A percentile compares a stretch with the other conserved stretches of the same genome.
These are phyloP conservation scores for Pelochelys cantorii DNA, from an alignment of 2,797 vertebrate genomes.

Conservation along the genomic window DNA sequence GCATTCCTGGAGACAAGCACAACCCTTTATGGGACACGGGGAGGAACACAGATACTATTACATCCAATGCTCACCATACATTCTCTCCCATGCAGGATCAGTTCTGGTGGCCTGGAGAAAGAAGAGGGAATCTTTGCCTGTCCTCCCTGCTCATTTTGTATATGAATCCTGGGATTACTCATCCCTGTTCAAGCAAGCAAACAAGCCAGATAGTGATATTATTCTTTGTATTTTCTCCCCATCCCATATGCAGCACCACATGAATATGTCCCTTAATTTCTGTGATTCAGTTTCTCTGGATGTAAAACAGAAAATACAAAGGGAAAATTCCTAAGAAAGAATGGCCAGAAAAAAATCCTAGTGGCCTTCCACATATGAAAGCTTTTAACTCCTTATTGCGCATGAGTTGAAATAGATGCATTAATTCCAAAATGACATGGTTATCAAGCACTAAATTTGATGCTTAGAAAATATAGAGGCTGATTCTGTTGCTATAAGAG, in stretches of 20 bases:
- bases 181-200: neutral
- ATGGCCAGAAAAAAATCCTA: neutral
- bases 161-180: neutral
- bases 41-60: neutral
- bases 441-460: neutral
- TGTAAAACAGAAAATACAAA: neutral
- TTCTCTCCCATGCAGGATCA: neutral
- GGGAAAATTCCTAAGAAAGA: neutral
- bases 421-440: constrained; percentile 20
- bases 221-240: neutral
- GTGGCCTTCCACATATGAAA: neutral
- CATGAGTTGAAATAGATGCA: neutral
- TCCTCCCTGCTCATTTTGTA: neutral
- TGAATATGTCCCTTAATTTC: neutral
- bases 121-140: neutral
- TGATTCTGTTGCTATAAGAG: neutral
- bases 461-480: neutral
- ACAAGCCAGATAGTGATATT: constrained; percentile 12
- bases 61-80: neutral
- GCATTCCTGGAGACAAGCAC: neutral
- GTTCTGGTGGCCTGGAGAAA: neutral
- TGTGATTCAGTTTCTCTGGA: neutral
- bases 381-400: constrained; percentile 20
- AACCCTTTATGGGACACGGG: neutral
- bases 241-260: neutral